phyloP scores from a whole-genome alignment of 2,797 vertebrate genomes.

The Varecia variegata region DNA sequence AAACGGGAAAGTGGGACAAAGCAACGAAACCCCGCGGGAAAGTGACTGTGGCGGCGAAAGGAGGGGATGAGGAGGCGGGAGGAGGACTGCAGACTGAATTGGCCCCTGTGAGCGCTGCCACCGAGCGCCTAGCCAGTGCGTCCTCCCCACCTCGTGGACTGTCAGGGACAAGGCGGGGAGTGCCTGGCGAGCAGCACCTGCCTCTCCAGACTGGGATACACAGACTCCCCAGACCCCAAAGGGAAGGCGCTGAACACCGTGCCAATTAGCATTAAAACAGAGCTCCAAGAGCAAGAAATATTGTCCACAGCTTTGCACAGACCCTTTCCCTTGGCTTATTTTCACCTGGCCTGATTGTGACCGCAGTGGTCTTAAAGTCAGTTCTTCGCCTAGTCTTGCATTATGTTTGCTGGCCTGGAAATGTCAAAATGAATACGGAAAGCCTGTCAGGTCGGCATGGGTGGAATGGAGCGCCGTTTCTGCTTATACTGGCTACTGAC shows the following conservation, averaged over 20 bases:
- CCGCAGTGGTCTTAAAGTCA: not conserved
- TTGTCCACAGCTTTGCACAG: accelerated
- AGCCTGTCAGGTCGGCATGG: not conserved
- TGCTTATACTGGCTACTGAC: not conserved
- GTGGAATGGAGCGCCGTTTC: not conserved
- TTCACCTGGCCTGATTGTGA: not conserved
- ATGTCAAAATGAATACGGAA: not conserved
- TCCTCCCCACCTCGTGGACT: not conserved
- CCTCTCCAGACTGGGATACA: not conserved
- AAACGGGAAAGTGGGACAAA: not conserved
- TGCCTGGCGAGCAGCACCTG: not conserved
- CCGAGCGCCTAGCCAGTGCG: accelerated
- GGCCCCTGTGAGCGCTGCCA: too few species aligned
- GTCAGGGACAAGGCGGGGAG: not conserved
- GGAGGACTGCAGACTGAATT: accelerated
- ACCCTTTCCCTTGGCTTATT: not conserved
- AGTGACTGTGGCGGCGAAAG: accelerated
- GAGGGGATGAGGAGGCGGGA: accelerated
- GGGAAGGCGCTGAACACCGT: not conserved
- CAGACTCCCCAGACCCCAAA: too few species aligned
- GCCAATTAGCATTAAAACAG: not conserved
- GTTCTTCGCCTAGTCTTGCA: not conserved
- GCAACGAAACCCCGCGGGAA: accelerated
- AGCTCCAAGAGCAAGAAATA: not conserved
- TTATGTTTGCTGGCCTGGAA: not conserved